Base-by-base conservation (phyloP, 2,888 invertebrate genomes). In the Lamellibrachia satsuma region DNA sequence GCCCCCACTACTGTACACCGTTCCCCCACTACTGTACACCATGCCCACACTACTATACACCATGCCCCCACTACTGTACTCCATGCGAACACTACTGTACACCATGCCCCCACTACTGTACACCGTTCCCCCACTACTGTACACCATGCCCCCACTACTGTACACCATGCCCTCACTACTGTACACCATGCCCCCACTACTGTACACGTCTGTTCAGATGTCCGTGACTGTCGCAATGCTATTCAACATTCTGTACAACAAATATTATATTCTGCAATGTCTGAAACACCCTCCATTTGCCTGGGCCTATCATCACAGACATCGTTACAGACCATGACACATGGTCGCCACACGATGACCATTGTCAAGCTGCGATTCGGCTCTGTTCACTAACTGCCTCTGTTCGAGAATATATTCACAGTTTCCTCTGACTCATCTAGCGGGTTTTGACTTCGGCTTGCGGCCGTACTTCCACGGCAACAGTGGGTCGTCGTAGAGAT, bases 401-500 rank as follows among this genome's bases (percentile, higher is more conserved):
- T n/a, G 75, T 75, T 15, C 0, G 4, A 15, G 39, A 1, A n/a
- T 0, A 39, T 1, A n/a, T 75, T 60, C 1, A 22, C 60, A 11
- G 60, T 60, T 22, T 60, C 15, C 15, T 60, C 22, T 6, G 75
- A 75, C 15, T 75, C 75, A 75, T 22, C n/a, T 75, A n/a, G n/a
- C 75, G 75, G 22, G 1, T 6, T 22, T 15, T 11, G 75, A 11
- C 15, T 7, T 7, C 8, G 75, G 75, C n/a, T 4, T 75, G 4
- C 75, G 75, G 75, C 75, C 75, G 75, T 75, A 75, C 75, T 75
- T 75, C 75, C 75, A 75, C 15, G 75, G 75, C 75, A 75, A n/a
- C 6, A 75, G 75, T 3, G 75, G 75, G n/a, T 75, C 75, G 75
- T 75, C 75, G 75, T 75, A 75, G n/a, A 75, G 75, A 75, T n/a